Percentiles rank a stretch among this genome's conserved stretches.
Conservation (phyloP, 2,888 invertebrate genomes). For the Lomographa bimaculata region DNA sequence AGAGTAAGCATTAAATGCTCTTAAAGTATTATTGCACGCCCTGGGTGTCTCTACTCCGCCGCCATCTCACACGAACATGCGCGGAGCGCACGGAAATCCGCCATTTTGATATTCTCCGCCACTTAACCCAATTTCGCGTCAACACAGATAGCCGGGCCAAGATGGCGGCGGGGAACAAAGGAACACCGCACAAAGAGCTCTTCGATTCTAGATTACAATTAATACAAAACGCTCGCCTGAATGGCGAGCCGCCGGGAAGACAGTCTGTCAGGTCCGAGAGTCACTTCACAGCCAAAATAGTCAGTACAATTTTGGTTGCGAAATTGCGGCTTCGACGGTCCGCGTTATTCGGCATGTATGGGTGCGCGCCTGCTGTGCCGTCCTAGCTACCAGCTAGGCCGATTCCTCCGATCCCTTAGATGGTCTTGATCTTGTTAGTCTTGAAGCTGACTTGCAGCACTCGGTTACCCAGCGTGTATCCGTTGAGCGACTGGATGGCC, state of each 20-base stretch:
- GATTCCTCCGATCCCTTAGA: constrained; percentile 79
- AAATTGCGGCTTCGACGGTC: constrained; percentile 22
- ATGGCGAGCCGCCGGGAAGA: constrained; percentile 44
- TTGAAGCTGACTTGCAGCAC: constrained; percentile 97
- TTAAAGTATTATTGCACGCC: constrained; percentile 69
- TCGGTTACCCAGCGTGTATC: constrained; percentile 94
- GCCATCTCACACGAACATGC: constrained; percentile 70
- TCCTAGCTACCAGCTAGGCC: constrained; percentile 77
- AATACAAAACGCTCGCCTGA: constrained; percentile 58
- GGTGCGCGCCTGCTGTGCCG: constrained; percentile 81
- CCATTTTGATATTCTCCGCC: constrained; percentile 74
- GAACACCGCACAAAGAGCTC: constrained; percentile 65
- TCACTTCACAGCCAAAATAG: constrained; percentile 33
- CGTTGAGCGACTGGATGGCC: constrained; percentile 96
- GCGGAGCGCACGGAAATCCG: constrained; percentile 50
- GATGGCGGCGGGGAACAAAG: constrained; percentile 33
- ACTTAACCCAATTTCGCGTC: constrained; percentile 72
- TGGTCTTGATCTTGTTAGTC: constrained; percentile 91
- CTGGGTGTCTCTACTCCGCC: constrained; percentile 43
- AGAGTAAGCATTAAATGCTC: constrained; percentile 67
- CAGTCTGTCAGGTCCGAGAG: constrained; percentile 38
- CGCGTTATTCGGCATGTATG: constrained; percentile 60
- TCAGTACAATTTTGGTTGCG: constrained; percentile 29
- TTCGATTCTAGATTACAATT: constrained; percentile 61
- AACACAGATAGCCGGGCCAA: constrained; percentile 17